Evolutionary conservation across 2,888 invertebrate genomes (phyloP).

Genomic region (Seira sanloemensis): DNA sequence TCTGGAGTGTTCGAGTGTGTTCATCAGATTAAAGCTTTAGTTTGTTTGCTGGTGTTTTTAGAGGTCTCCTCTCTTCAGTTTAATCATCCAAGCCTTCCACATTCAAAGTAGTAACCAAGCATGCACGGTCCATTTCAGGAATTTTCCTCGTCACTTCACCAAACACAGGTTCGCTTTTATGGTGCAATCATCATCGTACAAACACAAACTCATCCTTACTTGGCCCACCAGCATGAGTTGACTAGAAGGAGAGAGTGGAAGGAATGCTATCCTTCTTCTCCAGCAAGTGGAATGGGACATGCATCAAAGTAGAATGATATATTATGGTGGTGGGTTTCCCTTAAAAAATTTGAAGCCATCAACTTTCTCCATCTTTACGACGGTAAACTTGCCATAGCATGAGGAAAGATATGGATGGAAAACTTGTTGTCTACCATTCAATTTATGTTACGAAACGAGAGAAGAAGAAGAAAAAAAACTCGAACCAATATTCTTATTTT

Average conservation of each 20-base stretch:
- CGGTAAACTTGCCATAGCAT: too few relatives aligned
- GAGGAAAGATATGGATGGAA: too few relatives aligned
- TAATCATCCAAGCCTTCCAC: conserved; percentile 15
- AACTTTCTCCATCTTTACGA: background rate
- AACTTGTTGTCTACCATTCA: too few relatives aligned
- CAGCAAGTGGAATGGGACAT: background rate
- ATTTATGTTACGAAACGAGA: too few relatives aligned
- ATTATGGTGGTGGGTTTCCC: background rate
- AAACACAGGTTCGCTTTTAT: conserved; percentile 72
- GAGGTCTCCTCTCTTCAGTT: conserved; percentile 13
- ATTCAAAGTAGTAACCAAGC: conserved; percentile 22
- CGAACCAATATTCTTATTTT: too few relatives aligned
- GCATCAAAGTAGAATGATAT: background rate
- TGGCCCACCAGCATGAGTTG: too few relatives aligned
- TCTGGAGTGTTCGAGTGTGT: too few relatives aligned
- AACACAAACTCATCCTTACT: background rate
- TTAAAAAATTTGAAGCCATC: background rate
- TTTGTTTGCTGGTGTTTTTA: background rate
- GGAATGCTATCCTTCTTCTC: too few relatives aligned
- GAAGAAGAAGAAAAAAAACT: too few relatives aligned
- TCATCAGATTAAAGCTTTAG: conserved; percentile 24
- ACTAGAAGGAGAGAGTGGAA: too few relatives aligned
- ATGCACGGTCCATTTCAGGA: conserved; percentile 67
- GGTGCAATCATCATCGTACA: conserved; percentile 40
- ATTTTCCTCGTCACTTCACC: conserved; percentile 70